Percentiles rank a stretch among this genome's conserved stretches.
Evolutionary conservation across 2,113 vertebrate genomes (phyloP).

Genomic region (Calidris pygmaea): DNA sequence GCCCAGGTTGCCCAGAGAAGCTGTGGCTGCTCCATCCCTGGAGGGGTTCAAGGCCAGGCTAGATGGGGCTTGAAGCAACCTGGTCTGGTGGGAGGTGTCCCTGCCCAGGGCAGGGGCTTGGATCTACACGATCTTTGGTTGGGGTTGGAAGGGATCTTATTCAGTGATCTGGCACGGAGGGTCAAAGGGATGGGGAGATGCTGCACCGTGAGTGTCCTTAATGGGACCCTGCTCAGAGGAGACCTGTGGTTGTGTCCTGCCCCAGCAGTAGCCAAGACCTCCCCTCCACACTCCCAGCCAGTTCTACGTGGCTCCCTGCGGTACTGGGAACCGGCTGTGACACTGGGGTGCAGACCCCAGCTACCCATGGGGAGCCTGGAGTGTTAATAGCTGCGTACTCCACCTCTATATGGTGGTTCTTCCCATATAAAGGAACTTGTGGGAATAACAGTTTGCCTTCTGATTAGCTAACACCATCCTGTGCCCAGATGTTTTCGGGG

Average conservation of each 20-base stretch:
- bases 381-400: rapidly evolving
- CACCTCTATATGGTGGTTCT: background rate
- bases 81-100: background rate
- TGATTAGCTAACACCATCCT: background rate
- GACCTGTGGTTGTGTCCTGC: background rate
- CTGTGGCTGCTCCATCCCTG: background rate
- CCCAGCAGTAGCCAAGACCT: background rate
- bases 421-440: background rate
- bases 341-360: background rate
- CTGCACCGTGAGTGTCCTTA: background rate
- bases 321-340: background rate
- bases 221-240: background rate
- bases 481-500: background rate
- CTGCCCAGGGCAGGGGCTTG: background rate
- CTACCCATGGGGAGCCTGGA: rapidly evolving
- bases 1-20: background rate
- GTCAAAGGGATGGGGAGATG: background rate
- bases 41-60: background rate
- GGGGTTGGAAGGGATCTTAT: background rate
- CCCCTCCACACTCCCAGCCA: background rate
- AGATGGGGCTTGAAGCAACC: background rate
- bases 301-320: background rate
- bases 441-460: background rate
- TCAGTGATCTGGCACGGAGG: rapidly evolving
- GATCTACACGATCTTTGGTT: background rate